Percentiles rank a stretch among this genome's conserved stretches.
phyloP scores from a whole-genome alignment of 1,140 invertebrate genomes.

The Orchestia grillus region DNA sequence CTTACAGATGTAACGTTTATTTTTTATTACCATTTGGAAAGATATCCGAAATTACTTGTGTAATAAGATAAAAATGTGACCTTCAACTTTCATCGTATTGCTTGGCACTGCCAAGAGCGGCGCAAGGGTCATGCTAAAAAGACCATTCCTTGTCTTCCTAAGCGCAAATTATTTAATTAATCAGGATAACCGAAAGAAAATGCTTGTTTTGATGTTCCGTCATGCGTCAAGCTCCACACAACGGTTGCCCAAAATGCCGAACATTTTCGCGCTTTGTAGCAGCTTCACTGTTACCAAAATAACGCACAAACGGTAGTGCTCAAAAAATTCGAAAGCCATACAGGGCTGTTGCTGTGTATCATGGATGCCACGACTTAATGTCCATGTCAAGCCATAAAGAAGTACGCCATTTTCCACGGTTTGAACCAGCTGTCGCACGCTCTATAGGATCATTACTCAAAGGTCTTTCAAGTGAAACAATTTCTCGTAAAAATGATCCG shows the following conservation, averaged over 20 bases:
- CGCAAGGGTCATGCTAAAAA: background rate
- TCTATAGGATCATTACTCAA: slow-evolving; percentile 34
- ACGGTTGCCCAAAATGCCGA: too few relatives aligned
- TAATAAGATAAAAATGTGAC: background rate
- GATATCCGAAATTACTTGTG: background rate
- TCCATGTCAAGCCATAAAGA: background rate
- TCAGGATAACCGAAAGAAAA: background rate
- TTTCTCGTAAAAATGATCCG: background rate
- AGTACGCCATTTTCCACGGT: slow-evolving; percentile 30
- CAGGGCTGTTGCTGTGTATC: background rate
- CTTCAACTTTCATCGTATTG: background rate
- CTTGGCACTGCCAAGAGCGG: background rate
- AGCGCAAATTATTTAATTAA: background rate
- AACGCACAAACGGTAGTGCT: background rate
- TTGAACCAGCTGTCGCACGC: background rate
- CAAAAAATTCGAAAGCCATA: background rate
- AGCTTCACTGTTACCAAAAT: background rate
- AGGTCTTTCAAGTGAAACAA: background rate
- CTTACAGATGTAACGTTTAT: slow-evolving; percentile 50
- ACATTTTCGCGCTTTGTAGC: background rate
- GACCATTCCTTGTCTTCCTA: background rate
- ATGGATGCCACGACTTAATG: background rate
- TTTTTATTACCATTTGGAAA: slow-evolving; percentile 8
- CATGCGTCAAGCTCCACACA: too few relatives aligned
- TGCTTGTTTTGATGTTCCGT: too few relatives aligned